Conservation (phyloP, 2,888 invertebrate species). For the Phengaris alcon region DNA sequence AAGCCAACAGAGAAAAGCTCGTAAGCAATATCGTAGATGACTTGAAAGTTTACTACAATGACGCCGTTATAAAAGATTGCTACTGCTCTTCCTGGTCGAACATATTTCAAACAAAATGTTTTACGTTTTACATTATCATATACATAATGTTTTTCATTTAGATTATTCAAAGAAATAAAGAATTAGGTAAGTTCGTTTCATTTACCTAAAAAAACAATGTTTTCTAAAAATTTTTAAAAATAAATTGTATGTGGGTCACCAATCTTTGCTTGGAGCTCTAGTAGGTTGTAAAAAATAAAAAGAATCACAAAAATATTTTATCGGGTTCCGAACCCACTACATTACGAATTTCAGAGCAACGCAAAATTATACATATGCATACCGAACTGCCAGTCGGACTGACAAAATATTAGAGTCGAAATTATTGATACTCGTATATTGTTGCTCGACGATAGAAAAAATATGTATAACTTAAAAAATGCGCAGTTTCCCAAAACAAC, state of each 20-base stretch:
- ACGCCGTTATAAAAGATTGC: conserved; percentile 45
- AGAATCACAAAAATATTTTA: no score
- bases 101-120: conserved; percentile 23
- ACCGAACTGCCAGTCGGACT: no score
- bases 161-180: background rate
- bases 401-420: no score
- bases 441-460: no score
- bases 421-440: no score
- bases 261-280: no score
- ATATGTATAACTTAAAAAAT: no score
- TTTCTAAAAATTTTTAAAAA: background rate
- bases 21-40: conserved; percentile 42
- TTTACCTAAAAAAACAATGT: background rate
- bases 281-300: no score
- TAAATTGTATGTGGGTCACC: background rate
- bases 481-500: background rate
- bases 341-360: no score
- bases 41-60: conserved; percentile 42
- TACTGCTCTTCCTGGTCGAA: conserved; percentile 41
- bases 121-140: background rate
- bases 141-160: conserved; percentile 24
- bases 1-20: conserved; percentile 40
- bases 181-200: background rate
- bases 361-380: no score
- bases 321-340: no score